phyloP scores from a whole-genome alignment of 1,140 invertebrate species.

The Leptestheria dahalacensis region DNA sequence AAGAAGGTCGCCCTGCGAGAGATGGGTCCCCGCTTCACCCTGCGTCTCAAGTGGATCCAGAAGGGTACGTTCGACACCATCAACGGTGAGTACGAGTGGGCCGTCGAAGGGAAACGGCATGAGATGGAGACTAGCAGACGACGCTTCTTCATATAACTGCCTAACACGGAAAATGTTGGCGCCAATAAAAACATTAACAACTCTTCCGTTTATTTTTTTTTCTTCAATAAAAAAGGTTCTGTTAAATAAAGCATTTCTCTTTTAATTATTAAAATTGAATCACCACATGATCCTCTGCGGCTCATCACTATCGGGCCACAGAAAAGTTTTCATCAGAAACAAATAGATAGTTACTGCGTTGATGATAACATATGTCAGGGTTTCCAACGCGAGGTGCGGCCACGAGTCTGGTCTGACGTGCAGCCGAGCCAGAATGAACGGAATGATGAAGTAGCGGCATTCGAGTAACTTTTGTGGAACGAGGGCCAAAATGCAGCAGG shows the following conservation, averaged over 20 bases:
- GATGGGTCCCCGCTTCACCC: constrained; percentile 86
- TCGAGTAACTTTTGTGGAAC: constrained; percentile 78
- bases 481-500: constrained; percentile 43
- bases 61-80: constrained; percentile 95
- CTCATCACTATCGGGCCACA: constrained; percentile 57
- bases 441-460: constrained; percentile 85
- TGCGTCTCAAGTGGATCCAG: constrained; percentile 82
- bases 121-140: constrained; percentile 78
- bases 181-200: constrained; percentile 5
- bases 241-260: background rate
- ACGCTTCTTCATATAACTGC: constrained; percentile 66
- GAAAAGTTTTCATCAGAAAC: constrained; percentile 67
- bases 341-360: constrained; percentile 64
- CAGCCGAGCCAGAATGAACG: constrained; percentile 70
- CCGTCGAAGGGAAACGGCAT: constrained; percentile 76
- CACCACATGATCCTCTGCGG: constrained; percentile 88
- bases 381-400: constrained; percentile 46
- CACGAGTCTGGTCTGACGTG: constrained; percentile 39
- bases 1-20: constrained; percentile 76
- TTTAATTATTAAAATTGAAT: constrained; percentile 1
- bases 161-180: background rate
- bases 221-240: too few relatives aligned
- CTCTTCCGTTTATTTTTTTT: background rate
- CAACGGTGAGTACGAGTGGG: constrained; percentile 93
- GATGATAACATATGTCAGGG: constrained; percentile 47